Percentiles rank a stretch among this genome's conserved stretches.
Evolutionary conservation across 1,140 invertebrate genomes (phyloP).

Genomic region (Aleiodes sp.): DNA sequence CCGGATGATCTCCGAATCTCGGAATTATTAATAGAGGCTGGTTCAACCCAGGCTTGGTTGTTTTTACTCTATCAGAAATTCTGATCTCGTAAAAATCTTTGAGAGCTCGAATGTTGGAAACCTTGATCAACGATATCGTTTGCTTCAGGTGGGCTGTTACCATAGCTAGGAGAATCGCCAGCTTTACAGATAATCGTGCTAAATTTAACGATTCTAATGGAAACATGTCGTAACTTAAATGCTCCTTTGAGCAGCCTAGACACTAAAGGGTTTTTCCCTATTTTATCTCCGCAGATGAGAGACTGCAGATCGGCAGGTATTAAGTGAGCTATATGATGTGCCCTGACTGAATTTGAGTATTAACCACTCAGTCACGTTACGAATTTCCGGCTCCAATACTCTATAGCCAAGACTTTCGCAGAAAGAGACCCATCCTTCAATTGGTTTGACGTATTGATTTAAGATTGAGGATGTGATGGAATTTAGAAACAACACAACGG

Average conservation of each 20-base stretch:
- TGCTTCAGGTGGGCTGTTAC: too few species aligned
- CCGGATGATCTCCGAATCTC: neutral
- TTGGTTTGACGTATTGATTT: conserved; percentile 8
- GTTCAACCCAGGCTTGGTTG: neutral
- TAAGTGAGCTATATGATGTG: neutral
- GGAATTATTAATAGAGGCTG: conserved; percentile 29
- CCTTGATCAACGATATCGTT: too few species aligned
- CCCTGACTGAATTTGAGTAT: neutral
- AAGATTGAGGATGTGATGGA: neutral
- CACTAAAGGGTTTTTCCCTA: neutral
- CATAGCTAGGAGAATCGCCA: too few species aligned
- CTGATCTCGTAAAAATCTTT: neutral
- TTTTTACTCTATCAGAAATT: conserved; percentile 26
- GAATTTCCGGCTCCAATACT: neutral
- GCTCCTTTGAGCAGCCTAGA: neutral
- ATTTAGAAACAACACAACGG: neutral
- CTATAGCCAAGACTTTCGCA: neutral
- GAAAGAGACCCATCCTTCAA: conserved; percentile 14
- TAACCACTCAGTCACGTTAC: neutral
- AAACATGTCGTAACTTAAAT: neutral
- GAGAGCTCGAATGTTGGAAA: too few species aligned
- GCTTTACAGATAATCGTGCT: neutral
- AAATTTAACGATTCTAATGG: neutral
- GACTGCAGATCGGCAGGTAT: neutral
- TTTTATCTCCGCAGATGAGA: conserved; percentile 3